phyloP scores from a whole-genome alignment of 2,888 invertebrate species.

The Athripsodes cinereus region DNA sequence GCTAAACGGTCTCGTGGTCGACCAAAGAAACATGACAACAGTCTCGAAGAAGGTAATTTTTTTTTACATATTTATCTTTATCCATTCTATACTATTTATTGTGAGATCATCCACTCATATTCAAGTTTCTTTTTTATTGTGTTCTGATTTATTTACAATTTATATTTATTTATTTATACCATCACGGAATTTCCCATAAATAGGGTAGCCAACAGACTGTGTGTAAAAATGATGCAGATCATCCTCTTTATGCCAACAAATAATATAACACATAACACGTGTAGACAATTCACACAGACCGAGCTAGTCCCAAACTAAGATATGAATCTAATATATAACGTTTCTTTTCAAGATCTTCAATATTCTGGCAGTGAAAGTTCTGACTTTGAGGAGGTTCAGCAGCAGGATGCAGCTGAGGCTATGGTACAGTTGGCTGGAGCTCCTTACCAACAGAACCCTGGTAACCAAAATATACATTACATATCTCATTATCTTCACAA shows the following conservation, averaged over 20 bases:
- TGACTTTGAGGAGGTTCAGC: conserved; percentile 48
- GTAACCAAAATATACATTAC: conserved; percentile 5
- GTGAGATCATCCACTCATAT: too few relatives aligned
- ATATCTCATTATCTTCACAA: too few relatives aligned
- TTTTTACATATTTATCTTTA: background rate
- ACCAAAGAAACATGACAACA: conserved; percentile 55
- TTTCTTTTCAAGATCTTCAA: conserved; percentile 38
- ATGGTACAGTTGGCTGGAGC: conserved; percentile 61
- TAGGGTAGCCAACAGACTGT: too few relatives aligned
- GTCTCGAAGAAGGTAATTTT: conserved; percentile 61
- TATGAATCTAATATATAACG: background rate
- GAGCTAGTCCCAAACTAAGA: too few relatives aligned
- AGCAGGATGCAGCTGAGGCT: conserved; percentile 68
- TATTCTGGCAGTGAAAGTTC: conserved; percentile 50
- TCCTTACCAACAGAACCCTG: conserved; percentile 25
- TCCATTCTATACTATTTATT: background rate
- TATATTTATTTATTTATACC: too few relatives aligned
- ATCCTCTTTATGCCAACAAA: too few relatives aligned
- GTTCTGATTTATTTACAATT: too few relatives aligned
- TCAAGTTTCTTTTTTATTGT: too few relatives aligned
- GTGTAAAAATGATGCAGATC: too few relatives aligned
- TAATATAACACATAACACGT: too few relatives aligned
- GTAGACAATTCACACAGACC: too few relatives aligned
- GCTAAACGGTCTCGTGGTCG: conserved; percentile 43
- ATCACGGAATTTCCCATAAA: too few relatives aligned